These are phyloP conservation scores for Ligdia adustata DNA, from an alignment of 2,888 invertebrate genomes.

Conservation along the genomic window DNA sequence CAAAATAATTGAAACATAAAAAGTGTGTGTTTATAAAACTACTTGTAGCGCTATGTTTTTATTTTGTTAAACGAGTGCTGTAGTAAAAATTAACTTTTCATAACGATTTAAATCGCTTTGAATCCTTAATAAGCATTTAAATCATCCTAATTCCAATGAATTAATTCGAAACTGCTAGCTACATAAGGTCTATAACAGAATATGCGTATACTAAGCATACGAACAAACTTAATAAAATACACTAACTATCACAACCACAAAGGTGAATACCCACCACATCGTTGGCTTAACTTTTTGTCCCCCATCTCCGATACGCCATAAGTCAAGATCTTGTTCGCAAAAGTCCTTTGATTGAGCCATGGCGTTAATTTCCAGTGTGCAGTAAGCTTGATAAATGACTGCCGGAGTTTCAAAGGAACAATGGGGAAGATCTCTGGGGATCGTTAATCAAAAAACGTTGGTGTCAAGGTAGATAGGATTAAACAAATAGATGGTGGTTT, in stretches of 20 bases:
- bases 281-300: conserved; percentile 46
- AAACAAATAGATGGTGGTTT: conserved; percentile 39
- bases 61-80: too few relatives aligned
- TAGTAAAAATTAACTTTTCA: too few relatives aligned
- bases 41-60: too few relatives aligned
- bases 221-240: too few relatives aligned
- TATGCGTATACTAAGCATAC: too few relatives aligned
- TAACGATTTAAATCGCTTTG: too few relatives aligned
- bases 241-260: neutral
- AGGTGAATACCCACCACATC: neutral
- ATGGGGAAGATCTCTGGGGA: conserved; percentile 69
- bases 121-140: too few relatives aligned
- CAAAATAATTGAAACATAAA: too few relatives aligned
- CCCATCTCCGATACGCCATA: conserved; percentile 29
- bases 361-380: conserved; percentile 73
- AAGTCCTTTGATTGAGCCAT: conserved; percentile 53
- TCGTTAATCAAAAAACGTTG: conserved; percentile 79
- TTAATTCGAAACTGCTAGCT: too few relatives aligned
- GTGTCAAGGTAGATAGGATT: conserved; percentile 60
- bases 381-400: conserved; percentile 82
- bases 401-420: conserved; percentile 78
- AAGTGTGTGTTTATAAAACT: too few relatives aligned
- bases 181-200: too few relatives aligned
- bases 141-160: too few relatives aligned
- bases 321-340: conserved; percentile 38